phyloP scores from a whole-genome alignment of 2,797 vertebrate species.

The Pelobates cultripes region DNA sequence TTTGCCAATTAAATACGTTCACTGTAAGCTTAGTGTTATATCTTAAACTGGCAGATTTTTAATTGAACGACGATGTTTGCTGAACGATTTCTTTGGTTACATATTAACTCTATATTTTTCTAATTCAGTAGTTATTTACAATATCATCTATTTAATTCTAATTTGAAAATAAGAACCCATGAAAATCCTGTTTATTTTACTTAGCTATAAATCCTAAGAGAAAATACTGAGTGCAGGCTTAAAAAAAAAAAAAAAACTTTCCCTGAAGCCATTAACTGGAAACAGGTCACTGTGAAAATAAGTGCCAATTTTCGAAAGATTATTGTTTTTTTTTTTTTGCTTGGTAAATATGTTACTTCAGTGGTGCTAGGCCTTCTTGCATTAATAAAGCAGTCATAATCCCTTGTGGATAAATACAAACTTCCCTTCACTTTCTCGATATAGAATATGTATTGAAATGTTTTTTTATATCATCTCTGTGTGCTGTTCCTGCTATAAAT shows the following conservation, averaged over 20 bases:
- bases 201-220: slow-evolving; percentile 74
- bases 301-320: slow-evolving; percentile 73
- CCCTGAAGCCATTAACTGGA: slow-evolving; percentile 78
- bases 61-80: too few species aligned
- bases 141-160: slow-evolving; percentile 1
- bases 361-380: slow-evolving; percentile 22
- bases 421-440: slow-evolving; percentile 30
- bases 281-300: slow-evolving; percentile 75
- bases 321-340: slow-evolving; percentile 69
- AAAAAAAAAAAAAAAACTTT: slow-evolving; percentile 74
- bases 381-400: slow-evolving; percentile 47
- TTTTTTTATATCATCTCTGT: slow-evolving; percentile 31
- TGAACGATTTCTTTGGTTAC: too few species aligned
- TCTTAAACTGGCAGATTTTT: too few species aligned
- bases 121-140: slow-evolving; percentile 22
- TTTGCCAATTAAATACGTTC: too few species aligned
- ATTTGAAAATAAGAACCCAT: neutral
- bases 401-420: slow-evolving; percentile 41
- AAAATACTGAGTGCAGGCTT: slow-evolving; percentile 70
- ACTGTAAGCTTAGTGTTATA: too few species aligned
- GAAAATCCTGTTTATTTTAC: slow-evolving; percentile 35
- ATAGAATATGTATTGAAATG: slow-evolving; percentile 47
- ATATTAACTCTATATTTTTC: slow-evolving; percentile 10
- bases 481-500: slow-evolving; percentile 33
- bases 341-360: slow-evolving; percentile 65